phyloP scores from a whole-genome alignment of 2,888 invertebrate species.

The Shargacucullia verbasci region DNA sequence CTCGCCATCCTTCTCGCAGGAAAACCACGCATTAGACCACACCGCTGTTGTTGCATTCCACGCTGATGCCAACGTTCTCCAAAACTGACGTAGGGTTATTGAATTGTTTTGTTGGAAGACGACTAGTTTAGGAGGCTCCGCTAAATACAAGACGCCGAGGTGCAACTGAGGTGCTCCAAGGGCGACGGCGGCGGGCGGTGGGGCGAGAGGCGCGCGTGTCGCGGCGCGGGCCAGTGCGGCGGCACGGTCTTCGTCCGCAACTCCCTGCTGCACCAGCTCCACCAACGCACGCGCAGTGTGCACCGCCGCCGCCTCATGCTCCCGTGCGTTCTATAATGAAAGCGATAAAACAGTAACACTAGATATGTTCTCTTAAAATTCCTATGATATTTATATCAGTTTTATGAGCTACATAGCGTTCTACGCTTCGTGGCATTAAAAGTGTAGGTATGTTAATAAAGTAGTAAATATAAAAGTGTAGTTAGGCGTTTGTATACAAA shows the following conservation, averaged over 20 bases:
- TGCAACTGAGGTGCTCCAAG: slow-evolving; percentile 86
- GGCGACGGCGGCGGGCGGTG: slow-evolving; percentile 83
- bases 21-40: slow-evolving; percentile 85
- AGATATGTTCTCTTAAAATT: slow-evolving; percentile 1
- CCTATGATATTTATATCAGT: background rate
- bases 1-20: slow-evolving; percentile 75
- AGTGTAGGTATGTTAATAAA: background rate
- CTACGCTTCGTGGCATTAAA: background rate
- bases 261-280: slow-evolving; percentile 81
- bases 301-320: slow-evolving; percentile 81
- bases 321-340: slow-evolving; percentile 75
- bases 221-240: slow-evolving; percentile 81
- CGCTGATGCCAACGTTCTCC: slow-evolving; percentile 86
- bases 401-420: background rate
- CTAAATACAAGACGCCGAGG: slow-evolving; percentile 83
- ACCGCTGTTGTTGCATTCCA: slow-evolving; percentile 84
- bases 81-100: slow-evolving; percentile 85
- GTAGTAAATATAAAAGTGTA: too few relatives aligned
- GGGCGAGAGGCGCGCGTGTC: slow-evolving; percentile 77
- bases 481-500: too few relatives aligned
- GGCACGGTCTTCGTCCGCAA: slow-evolving; percentile 78
- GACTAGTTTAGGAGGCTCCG: slow-evolving; percentile 76
- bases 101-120: slow-evolving; percentile 87
- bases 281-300: slow-evolving; percentile 84
- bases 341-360: background rate